A percentile compares a stretch with the other conserved stretches of the same genome.
phyloP scores from a whole-genome alignment of 1,140 invertebrate species.

The Aphis gossypii region DNA sequence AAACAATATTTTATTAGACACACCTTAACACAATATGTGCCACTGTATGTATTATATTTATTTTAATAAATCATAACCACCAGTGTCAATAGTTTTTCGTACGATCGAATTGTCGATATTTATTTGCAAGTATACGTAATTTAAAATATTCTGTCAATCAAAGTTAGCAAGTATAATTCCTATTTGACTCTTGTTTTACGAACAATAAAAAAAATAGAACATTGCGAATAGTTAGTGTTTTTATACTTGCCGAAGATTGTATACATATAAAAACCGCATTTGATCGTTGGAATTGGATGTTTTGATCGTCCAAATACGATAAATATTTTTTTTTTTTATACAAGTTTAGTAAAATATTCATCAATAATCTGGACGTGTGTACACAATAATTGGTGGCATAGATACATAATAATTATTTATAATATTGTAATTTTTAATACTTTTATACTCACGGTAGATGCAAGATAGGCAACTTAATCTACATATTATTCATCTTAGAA shows the following conservation, averaged over 20 bases:
- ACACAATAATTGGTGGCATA: too few species aligned
- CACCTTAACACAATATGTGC: neutral
- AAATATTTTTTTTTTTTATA: neutral
- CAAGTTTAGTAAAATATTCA: neutral
- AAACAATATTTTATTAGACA: neutral
- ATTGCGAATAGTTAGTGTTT: too few species aligned
- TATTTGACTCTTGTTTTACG: too few species aligned
- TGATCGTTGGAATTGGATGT: neutral
- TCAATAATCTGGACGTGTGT: neutral
- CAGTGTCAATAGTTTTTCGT: neutral
- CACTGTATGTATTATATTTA: neutral
- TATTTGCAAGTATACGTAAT: too few species aligned
- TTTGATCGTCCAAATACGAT: neutral
- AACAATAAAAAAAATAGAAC: too few species aligned
- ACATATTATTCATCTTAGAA: neutral
- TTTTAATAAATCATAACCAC: neutral
- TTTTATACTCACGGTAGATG: too few species aligned
- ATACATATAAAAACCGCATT: neutral
- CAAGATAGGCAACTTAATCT: neutral
- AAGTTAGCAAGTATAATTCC: too few species aligned
- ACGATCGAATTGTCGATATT: too few species aligned
- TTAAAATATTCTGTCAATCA: too few species aligned
- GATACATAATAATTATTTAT: too few species aligned
- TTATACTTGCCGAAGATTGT: too few species aligned
- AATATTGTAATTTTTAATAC: too few species aligned